A percentile compares a stretch with the other conserved stretches of the same genome.
phyloP scores from a whole-genome alignment of 2,113 vertebrate genomes.

The Himantopus leucocephalus region DNA sequence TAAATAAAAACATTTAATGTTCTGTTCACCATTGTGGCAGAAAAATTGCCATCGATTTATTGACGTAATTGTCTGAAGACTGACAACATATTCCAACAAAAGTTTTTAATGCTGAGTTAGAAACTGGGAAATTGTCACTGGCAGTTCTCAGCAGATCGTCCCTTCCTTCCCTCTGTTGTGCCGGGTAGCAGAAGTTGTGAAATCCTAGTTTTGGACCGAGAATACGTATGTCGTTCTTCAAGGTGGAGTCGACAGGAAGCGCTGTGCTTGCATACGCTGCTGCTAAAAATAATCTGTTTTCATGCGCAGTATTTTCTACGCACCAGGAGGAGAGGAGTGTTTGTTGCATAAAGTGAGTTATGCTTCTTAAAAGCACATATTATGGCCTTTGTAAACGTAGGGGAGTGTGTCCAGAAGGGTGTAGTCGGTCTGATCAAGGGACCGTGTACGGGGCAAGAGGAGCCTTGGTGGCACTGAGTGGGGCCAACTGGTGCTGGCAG shows the following conservation, averaged over 20 bases:
- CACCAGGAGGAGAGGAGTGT: background rate
- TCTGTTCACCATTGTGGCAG: background rate
- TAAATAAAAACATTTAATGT: slow-evolving; percentile 33
- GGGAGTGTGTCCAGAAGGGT: background rate
- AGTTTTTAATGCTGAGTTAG: background rate
- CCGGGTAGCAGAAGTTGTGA: slow-evolving; percentile 54
- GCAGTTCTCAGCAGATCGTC: background rate
- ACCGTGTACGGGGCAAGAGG: rapidly evolving
- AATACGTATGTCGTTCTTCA: background rate
- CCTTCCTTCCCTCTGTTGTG: background rate
- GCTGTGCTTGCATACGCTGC: background rate
- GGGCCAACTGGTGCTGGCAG: background rate
- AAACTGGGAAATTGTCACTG: background rate
- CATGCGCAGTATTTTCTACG: background rate
- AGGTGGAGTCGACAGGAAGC: slow-evolving; percentile 68
- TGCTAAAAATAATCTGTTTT: slow-evolving; percentile 65
- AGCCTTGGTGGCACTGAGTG: rapidly evolving
- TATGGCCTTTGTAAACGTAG: rapidly evolving
- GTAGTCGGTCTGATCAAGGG: rapidly evolving
- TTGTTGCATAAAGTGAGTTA: background rate
- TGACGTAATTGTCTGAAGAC: background rate
- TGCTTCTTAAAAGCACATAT: rapidly evolving
- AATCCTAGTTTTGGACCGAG: background rate
- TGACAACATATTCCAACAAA: background rate
- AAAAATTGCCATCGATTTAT: background rate